Percentiles rank a stretch among this genome's conserved stretches.
Conservation (phyloP, 2,113 vertebrate species). For the Pristiophorus japonicus region DNA sequence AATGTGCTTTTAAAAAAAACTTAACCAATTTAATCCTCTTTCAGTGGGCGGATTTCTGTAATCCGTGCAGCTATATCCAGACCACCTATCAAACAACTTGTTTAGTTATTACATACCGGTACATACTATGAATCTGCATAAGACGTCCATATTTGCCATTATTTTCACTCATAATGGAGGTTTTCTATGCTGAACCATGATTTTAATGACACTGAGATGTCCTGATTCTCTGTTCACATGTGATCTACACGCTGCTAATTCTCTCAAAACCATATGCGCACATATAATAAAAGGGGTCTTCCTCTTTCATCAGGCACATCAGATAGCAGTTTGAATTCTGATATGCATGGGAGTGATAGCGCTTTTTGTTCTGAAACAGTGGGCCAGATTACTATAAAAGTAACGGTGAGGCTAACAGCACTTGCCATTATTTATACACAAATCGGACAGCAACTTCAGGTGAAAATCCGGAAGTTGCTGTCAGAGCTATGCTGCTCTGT, state of each 20-base stretch:
- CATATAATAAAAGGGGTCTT: neutral
- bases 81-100: conserved; percentile 55
- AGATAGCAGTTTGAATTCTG: neutral
- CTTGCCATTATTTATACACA: neutral
- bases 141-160: conserved; percentile 44
- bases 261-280: neutral
- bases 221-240: neutral
- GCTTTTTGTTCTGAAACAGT: neutral
- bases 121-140: conserved; percentile 53
- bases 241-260: neutral
- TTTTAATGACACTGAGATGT: neutral
- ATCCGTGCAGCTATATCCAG: conserved; percentile 55
- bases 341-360: neutral
- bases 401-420: neutral
- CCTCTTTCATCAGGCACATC: neutral
- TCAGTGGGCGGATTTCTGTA: conserved; percentile 56
- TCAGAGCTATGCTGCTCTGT: neutral
- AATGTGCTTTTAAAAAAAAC: conserved; percentile 59
- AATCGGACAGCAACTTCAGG: neutral
- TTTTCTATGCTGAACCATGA: neutral
- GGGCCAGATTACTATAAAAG: neutral
- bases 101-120: conserved; percentile 56
- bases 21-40: conserved; percentile 59
- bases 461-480: neutral
- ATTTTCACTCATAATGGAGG: neutral